phyloP scores from a whole-genome alignment of 2,888 invertebrate species.

The Xanthorhoe spadicearia region DNA sequence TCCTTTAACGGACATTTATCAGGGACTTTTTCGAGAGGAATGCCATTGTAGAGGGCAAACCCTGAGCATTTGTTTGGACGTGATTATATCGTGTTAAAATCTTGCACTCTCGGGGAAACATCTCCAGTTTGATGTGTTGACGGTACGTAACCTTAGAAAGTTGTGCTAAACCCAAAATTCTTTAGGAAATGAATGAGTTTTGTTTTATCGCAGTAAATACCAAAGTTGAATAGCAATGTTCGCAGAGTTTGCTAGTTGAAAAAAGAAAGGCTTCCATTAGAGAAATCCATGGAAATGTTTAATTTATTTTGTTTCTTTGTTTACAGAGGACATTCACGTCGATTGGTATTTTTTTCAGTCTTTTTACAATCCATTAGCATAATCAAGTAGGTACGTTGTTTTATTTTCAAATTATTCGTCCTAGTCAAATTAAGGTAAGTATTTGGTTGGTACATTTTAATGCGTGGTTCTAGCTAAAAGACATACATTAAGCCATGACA shows the following conservation, averaged over 20 bases:
- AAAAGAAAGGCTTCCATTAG: not conserved
- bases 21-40: constrained; percentile 16
- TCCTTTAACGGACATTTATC: constrained; percentile 24
- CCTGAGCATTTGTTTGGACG: not conserved
- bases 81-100: not conserved
- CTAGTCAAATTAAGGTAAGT: too few relatives aligned
- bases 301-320: not conserved
- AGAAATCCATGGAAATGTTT: not conserved
- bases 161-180: not conserved
- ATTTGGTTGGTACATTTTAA: too few relatives aligned
- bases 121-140: not conserved
- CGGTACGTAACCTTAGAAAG: not conserved
- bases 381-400: too few relatives aligned
- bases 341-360: not conserved
- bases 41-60: constrained; percentile 3
- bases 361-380: too few relatives aligned
- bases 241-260: not conserved
- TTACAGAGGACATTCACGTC: not conserved
- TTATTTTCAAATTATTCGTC: too few relatives aligned
- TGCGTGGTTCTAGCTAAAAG: too few relatives aligned
- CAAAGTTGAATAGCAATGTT: not conserved
- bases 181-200: not conserved
- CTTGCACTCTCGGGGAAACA: not conserved
- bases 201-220: not conserved
- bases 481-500: too few relatives aligned